These are phyloP conservation scores for Aspidiotus destructor DNA, from an alignment of 2,888 invertebrate species.

Conservation along the genomic window DNA sequence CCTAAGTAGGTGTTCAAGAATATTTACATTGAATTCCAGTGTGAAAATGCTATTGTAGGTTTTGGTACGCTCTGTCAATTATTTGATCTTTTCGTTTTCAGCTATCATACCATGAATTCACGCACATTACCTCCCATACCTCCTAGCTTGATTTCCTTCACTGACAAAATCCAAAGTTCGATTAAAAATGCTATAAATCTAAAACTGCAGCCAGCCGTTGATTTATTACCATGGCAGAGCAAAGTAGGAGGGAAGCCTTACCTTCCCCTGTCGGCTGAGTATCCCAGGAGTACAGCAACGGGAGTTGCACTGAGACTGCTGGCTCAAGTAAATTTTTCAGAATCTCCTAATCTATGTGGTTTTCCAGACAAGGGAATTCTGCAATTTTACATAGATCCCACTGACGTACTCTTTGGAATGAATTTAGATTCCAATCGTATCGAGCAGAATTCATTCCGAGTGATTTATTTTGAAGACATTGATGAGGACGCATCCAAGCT, in stretches of 20 bases:
- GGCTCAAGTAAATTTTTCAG: slow-evolving; percentile 1
- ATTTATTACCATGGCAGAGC: slow-evolving; percentile 1
- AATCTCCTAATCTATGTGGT: neutral
- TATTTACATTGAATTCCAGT: no score
- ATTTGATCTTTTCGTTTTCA: neutral
- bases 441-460: slow-evolving; percentile 1
- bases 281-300: neutral
- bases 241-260: neutral
- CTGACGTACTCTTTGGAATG: neutral
- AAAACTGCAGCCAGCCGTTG: neutral
- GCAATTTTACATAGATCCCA: neutral
- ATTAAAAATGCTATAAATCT: neutral
- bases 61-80: no score
- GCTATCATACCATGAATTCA: neutral
- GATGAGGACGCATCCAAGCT: neutral
- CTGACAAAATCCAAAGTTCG: neutral
- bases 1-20: no score
- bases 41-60: no score
- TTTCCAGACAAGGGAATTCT: neutral
- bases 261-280: neutral
- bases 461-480: neutral
- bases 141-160: neutral
- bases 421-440: neutral
- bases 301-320: slow-evolving; percentile 5
- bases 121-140: neutral